A percentile compares a stretch with the other conserved stretches of the same genome.
Conservation (phyloP, 2,113 vertebrate species). For the Ptilonorhynchus violaceus region DNA sequence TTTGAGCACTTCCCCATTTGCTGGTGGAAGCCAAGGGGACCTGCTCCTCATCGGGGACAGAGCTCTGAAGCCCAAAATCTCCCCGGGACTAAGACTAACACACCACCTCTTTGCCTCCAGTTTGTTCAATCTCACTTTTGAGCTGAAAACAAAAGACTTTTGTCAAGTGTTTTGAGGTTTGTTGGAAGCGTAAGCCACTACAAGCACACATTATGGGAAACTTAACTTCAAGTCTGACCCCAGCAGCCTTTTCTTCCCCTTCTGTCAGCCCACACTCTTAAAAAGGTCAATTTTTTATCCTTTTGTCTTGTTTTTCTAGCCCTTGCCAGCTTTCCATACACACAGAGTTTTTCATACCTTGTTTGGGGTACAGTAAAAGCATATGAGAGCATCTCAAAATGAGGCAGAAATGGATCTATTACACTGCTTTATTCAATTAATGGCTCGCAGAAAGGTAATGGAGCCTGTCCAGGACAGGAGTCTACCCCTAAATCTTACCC, state of each 20-base stretch:
- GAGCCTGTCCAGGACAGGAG: background rate
- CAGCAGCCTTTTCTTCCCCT: background rate
- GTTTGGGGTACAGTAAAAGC: background rate
- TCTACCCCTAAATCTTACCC: background rate
- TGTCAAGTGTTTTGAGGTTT: background rate
- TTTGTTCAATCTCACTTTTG: background rate
- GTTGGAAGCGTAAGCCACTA: background rate
- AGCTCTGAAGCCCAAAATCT: background rate
- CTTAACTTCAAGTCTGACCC: background rate
- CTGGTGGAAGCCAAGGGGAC: background rate
- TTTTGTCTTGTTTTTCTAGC: background rate
- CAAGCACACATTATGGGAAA: background rate
- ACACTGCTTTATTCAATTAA: conserved; percentile 7
- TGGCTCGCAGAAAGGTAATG: background rate
- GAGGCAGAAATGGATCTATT: conserved; percentile 21
- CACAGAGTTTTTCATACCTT: background rate
- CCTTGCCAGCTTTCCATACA: background rate
- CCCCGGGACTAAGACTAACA: background rate
- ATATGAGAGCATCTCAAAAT: conserved; percentile 28
- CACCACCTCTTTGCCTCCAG: background rate
- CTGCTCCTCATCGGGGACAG: background rate
- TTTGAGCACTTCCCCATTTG: background rate
- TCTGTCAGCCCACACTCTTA: background rate
- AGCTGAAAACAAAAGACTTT: background rate
- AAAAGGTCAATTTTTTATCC: background rate